Evolutionary conservation across 2,113 vertebrate genomes (phyloP), one percentile per base, ranked within the genome.

Genomic region (Cricetomys ansorgei): DNA sequence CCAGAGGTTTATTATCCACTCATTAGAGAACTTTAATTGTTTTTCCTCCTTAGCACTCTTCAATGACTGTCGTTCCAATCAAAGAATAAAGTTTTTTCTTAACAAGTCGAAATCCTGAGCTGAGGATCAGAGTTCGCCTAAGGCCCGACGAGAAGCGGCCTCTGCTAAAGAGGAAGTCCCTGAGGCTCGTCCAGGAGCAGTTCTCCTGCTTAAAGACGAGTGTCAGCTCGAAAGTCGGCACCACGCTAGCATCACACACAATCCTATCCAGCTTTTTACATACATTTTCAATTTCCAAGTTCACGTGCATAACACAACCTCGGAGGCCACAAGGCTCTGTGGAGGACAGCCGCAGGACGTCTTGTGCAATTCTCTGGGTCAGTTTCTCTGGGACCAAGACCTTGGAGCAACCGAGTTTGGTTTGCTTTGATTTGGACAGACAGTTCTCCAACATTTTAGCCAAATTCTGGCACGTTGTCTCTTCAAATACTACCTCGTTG

Each of bases 171-270:
- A 99, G 98, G 97, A 99, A 98, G 97, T 99, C 99, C 92, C 98
- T 96, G 9, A 99, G 98, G 96, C 99, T 99, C 50, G 98, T 98
- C 99, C 99, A 99, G 0, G 98, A 98, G 3, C 98, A 98, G 89
- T 97, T 97, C 27, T 99, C 99, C 98, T 99, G 99, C 97, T 99
- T 99, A 96, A 99, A 99, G 88, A 99, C 99, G 10, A 99, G 98
- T 0, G 99, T 99, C 89, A 99, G 98, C 97, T 99, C 99, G 59
- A 99, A 99, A 0, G 99, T 99, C 88, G 99, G 99, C 95, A 99
- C 99, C 87, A 99, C 98, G 0, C 98, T 98, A 81, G 99, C 95
- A 4, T 99, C 99, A 57, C 98, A 99, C 53, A 98, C 98, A 7
- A 99, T 98, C 88, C 98, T 98, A 96, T 99, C 99, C 92, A 99